These are phyloP conservation scores for Stenoptilia bipunctidactyla DNA, from an alignment of 2,888 invertebrate genomes.

Conservation along the genomic window DNA sequence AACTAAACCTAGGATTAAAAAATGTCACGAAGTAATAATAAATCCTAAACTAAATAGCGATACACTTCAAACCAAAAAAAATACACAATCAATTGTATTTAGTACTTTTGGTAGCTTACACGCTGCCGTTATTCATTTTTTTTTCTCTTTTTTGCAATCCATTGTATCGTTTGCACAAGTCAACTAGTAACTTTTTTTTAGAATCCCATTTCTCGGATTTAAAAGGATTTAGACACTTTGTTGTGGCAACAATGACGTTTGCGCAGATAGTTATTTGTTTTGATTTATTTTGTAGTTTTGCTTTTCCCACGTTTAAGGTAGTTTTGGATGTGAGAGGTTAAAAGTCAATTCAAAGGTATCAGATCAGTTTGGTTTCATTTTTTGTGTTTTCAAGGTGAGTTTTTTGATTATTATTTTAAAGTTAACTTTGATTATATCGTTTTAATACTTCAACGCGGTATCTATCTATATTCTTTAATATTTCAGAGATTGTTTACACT, in stretches of 20 bases:
- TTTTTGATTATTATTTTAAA: too few species aligned
- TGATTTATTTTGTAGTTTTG: conserved; percentile 39
- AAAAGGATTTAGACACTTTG: conserved; percentile 67
- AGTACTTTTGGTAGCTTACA: conserved; percentile 59
- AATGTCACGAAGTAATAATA: background rate
- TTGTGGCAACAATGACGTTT: conserved; percentile 66
- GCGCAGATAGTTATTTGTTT: conserved; percentile 58
- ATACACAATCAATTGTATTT: conserved; percentile 43
- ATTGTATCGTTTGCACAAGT: conserved; percentile 56
- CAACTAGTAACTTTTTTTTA: conserved; percentile 51
- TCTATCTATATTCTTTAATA: too few species aligned
- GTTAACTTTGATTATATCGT: too few species aligned
- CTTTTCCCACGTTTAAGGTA: conserved; percentile 36
- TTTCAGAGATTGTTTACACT: too few species aligned
- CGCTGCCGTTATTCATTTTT: conserved; percentile 32
- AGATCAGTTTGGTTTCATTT: too few species aligned
- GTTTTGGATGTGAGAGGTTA: conserved; percentile 11
- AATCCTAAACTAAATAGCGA: conserved; percentile 17
- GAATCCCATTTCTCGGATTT: conserved; percentile 66
- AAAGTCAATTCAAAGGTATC: background rate
- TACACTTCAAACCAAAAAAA: conserved; percentile 34
- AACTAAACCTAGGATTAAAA: too few species aligned
- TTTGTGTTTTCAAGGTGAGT: too few species aligned
- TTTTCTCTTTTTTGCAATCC: conserved; percentile 31
- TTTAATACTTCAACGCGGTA: too few species aligned